Percentiles rank a stretch among this genome's conserved stretches.
Conservation (phyloP, 2,113 vertebrate genomes). For the Oreochromis tanganicae region DNA sequence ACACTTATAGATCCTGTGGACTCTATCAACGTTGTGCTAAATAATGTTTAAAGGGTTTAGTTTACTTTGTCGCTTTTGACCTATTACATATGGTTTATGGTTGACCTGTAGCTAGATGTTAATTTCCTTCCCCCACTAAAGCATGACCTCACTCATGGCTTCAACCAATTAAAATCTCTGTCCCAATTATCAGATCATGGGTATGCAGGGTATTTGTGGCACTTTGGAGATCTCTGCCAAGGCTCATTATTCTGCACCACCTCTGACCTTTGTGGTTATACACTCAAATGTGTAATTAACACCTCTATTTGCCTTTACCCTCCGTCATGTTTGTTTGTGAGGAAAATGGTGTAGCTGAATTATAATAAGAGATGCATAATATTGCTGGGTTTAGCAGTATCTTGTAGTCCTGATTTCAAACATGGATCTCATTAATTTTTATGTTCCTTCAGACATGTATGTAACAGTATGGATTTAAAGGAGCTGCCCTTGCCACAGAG, state of each 20-base stretch:
- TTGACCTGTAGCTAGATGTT: neutral
- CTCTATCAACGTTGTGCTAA: neutral
- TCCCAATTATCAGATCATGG: neutral
- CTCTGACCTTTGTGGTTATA: conserved; percentile 21
- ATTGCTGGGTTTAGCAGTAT: neutral
- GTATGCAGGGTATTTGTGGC: conserved; percentile 20
- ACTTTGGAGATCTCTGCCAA: neutral
- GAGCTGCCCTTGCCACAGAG: neutral
- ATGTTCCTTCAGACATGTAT: neutral
- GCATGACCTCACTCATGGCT: neutral
- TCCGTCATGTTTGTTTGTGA: neutral
- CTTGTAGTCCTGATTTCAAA: neutral
- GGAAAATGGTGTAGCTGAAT: neutral
- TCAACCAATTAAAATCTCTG: conserved; percentile 30
- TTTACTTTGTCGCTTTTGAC: neutral
- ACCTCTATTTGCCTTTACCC: conserved; percentile 3
- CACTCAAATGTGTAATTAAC: conserved; percentile 26
- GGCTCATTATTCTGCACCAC: conserved; percentile 12
- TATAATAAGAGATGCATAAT: neutral
- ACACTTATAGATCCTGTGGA: neutral
- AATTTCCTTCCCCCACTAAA: neutral
- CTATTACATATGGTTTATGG: neutral
- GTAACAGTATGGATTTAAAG: neutral
- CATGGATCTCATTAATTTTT: neutral
- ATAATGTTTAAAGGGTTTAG: neutral